Evolutionary conservation across 2,888 invertebrate genomes (phyloP).

Genomic region (Blastobasis adustella): DNA sequence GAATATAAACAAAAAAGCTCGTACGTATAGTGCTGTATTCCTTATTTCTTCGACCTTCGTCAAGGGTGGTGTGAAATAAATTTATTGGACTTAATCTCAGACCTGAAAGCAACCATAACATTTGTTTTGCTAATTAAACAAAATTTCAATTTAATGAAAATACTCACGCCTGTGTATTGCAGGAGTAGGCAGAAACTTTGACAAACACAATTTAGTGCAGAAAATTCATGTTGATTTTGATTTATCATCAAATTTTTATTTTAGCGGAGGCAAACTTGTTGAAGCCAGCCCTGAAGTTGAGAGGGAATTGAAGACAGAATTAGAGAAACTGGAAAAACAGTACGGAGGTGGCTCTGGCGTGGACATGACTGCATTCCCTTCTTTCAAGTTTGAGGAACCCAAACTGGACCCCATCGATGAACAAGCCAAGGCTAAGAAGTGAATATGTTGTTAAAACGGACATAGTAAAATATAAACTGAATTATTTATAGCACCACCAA

Average conservation of each 20-base stretch:
- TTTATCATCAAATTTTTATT: slow-evolving; percentile 14
- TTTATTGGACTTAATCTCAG: no score
- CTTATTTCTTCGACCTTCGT: background rate
- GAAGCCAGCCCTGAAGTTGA: slow-evolving; percentile 86
- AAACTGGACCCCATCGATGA: slow-evolving; percentile 79
- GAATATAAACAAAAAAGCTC: slow-evolving; percentile 91
- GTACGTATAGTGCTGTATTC: slow-evolving; percentile 71
- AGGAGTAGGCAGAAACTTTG: no score
- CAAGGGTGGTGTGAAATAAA: no score
- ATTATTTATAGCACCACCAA: no score
- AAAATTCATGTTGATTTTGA: background rate
- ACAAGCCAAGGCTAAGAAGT: slow-evolving; percentile 44
- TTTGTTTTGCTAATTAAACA: no score
- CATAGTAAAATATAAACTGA: no score
- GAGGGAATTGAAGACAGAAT: slow-evolving; percentile 82
- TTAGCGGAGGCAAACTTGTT: slow-evolving; percentile 87
- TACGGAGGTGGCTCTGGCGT: slow-evolving; percentile 84
- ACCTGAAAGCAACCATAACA: no score
- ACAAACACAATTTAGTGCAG: no score
- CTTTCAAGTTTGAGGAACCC: slow-evolving; percentile 86
- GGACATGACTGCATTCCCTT: slow-evolving; percentile 93
- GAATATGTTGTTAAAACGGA: slow-evolving; percentile 19
- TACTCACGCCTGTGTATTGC: no score
- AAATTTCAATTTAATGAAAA: no score
- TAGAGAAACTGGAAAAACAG: slow-evolving; percentile 86